A percentile compares a stretch with the other conserved stretches of the same genome.
Evolutionary conservation across 2,797 vertebrate species (phyloP).

Genomic region (Chaunax sp.): DNA sequence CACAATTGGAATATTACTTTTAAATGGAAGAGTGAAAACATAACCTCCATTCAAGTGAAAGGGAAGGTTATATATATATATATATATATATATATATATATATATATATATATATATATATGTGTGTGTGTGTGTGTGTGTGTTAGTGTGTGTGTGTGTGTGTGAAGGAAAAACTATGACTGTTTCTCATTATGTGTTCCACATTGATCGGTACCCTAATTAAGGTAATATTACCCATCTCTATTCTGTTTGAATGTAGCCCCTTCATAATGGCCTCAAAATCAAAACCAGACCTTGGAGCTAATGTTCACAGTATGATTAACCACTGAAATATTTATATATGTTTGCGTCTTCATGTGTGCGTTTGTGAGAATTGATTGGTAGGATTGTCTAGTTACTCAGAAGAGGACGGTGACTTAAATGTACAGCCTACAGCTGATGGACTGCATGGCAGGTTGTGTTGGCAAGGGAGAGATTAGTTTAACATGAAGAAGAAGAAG

Average conservation of each 20-base stretch:
- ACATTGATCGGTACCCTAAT: conserved; percentile 29
- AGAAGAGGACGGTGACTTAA: conserved; percentile 26
- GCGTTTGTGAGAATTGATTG: conserved; percentile 14
- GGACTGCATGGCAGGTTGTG: conserved; percentile 2
- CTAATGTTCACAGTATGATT: conserved; percentile 46
- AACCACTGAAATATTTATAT: conserved; percentile 50
- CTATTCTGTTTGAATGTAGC: conserved; percentile 13
- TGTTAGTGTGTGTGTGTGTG: too few relatives aligned
- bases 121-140: too few relatives aligned
- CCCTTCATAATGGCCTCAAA: conserved; percentile 35
- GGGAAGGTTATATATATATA: too few relatives aligned
- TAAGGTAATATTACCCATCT: conserved; percentile 23
- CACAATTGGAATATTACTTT: too few relatives aligned
- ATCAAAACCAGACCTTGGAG: conserved; percentile 54
- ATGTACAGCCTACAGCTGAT: background rate
- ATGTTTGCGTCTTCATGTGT: conserved; percentile 10
- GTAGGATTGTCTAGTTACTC: background rate
- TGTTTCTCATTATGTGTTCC: conserved; percentile 13
- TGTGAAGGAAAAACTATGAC: too few relatives aligned
- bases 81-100: too few relatives aligned
- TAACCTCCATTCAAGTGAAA: too few relatives aligned
- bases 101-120: too few relatives aligned
- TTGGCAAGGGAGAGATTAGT: background rate
- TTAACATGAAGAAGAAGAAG: background rate
- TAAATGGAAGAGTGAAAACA: too few relatives aligned